phyloP scores from a whole-genome alignment of 2,113 vertebrate genomes.

The Aegotheles bennettii region DNA sequence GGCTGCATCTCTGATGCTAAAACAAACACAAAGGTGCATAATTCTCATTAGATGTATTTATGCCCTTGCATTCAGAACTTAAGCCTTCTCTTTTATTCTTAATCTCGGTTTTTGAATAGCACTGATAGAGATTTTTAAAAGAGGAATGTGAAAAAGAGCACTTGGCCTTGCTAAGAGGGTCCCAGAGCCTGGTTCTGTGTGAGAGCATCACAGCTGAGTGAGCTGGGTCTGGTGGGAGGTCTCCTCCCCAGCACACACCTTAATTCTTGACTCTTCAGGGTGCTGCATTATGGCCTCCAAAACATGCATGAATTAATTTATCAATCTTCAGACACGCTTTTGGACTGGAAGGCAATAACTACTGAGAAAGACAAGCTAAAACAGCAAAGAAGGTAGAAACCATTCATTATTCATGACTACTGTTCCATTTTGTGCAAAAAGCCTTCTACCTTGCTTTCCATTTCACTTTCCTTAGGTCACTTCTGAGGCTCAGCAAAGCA shows the following conservation, averaged over 20 bases:
- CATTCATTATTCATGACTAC: neutral
- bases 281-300: neutral
- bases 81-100: neutral
- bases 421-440: conserved; percentile 9
- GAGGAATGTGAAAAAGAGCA: neutral
- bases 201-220: neutral
- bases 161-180: neutral
- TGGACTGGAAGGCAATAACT: neutral
- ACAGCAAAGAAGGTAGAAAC: neutral
- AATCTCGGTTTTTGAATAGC: neutral
- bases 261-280: neutral
- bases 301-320: neutral
- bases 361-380: neutral
- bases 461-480: neutral
- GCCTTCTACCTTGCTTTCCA: neutral
- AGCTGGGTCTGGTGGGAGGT: neutral
- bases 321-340: neutral
- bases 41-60: neutral
- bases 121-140: neutral
- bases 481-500: neutral
- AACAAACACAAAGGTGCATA: neutral
- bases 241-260: neutral
- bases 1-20: neutral
- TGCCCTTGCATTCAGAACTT: neutral
- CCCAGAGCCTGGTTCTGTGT: neutral